A percentile compares a stretch with the other conserved stretches of the same genome.
Conservation (phyloP, 2,113 vertebrate genomes). For the Isichthys henryi region DNA sequence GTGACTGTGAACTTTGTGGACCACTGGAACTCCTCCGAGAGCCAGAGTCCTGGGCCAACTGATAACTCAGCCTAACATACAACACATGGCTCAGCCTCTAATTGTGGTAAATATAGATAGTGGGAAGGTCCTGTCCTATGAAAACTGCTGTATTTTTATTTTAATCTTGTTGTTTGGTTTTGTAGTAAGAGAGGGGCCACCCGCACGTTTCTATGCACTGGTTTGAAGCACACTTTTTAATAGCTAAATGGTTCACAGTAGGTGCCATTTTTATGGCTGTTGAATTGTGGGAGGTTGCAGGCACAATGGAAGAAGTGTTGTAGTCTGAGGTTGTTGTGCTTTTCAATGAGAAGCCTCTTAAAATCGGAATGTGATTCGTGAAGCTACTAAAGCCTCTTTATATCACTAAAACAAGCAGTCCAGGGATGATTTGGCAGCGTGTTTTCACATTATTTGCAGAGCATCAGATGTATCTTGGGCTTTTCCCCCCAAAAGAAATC, state of each 20-base stretch:
- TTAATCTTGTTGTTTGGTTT: neutral
- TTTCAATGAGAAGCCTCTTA: neutral
- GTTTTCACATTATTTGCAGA: neutral
- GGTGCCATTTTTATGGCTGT: neutral
- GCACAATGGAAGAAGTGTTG: neutral
- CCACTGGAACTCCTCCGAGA: neutral
- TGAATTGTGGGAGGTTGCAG: neutral
- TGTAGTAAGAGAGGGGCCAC: neutral
- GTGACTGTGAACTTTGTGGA: neutral
- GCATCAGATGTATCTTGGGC: neutral
- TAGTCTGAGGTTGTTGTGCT: neutral
- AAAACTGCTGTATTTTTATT: neutral
- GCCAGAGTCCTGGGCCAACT: neutral
- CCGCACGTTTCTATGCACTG: neutral
- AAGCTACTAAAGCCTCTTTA: neutral
- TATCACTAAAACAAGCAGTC: neutral
- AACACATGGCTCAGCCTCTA: neutral
- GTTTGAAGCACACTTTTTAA: neutral
- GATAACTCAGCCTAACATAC: neutral
- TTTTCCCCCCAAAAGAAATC: neutral
- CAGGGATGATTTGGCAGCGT: neutral
- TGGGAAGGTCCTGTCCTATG: neutral
- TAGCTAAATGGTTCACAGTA: conserved; percentile 9
- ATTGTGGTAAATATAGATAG: neutral
- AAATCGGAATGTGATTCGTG: neutral